These are phyloP conservation scores for Palaemon carinicauda DNA, from an alignment of 1,140 invertebrate species.

Conservation along the genomic window DNA sequence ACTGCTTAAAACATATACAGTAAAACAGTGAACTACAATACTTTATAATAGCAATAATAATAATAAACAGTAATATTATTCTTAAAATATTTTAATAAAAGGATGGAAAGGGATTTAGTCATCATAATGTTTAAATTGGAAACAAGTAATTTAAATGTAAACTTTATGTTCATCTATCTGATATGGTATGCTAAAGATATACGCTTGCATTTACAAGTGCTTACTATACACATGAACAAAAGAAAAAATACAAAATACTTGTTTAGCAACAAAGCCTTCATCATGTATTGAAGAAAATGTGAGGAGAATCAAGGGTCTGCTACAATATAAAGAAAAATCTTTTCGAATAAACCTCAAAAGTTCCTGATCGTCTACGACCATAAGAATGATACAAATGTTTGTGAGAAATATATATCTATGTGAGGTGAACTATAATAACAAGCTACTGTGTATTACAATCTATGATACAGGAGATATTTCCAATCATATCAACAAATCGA, in stretches of 20 bases:
- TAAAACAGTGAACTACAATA: not conserved
- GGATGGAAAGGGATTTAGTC: slow-evolving; percentile 10
- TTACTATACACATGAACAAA: not conserved
- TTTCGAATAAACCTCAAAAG: not conserved
- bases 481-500: too few relatives aligned
- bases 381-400: not conserved
- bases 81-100: not conserved
- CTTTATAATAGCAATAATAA: too few relatives aligned
- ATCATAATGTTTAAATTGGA: not conserved
- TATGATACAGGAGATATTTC: not conserved
- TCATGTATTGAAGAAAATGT: not conserved
- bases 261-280: too few relatives aligned
- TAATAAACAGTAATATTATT: not conserved
- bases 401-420: not conserved
- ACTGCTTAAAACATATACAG: not conserved
- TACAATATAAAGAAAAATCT: slow-evolving; percentile 4
- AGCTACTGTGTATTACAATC: not conserved
- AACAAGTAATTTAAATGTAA: slow-evolving; percentile 22
- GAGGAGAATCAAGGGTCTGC: not conserved
- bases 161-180: slow-evolving; percentile 14
- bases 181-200: not conserved
- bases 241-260: not conserved
- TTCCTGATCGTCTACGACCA: not conserved
- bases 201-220: too few relatives aligned
- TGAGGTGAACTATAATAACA: slow-evolving; percentile 7